These are phyloP conservation scores for Parapsyche elsis DNA, from an alignment of 1,140 invertebrate species.

Conservation along the genomic window DNA sequence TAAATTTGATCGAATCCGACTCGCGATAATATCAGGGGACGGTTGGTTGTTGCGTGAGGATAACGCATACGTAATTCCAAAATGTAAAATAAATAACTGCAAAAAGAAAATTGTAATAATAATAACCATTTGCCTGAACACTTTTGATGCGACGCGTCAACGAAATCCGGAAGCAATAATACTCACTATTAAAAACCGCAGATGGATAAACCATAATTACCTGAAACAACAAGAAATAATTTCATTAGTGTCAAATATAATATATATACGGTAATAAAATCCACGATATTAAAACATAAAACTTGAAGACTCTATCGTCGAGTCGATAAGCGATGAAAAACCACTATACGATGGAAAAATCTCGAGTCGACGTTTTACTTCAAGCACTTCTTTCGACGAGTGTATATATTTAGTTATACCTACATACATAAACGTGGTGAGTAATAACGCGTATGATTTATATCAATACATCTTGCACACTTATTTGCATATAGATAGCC, in stretches of 20 bases:
- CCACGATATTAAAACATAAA: neutral
- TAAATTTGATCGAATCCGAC: conserved; percentile 3
- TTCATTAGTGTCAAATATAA: neutral
- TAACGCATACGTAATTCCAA: too few species aligned
- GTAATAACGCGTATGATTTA: conserved; percentile 54
- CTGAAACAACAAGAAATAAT: conserved; percentile 12
- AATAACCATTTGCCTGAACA: too few species aligned
- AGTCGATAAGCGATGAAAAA: conserved; percentile 3
- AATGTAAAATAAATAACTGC: too few species aligned
- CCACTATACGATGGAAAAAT: conserved; percentile 1
- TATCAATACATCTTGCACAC: conserved; percentile 50
- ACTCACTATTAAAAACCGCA: neutral
- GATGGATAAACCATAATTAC: neutral
- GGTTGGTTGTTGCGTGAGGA: too few species aligned
- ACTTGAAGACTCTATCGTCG: neutral
- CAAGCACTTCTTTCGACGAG: neutral
- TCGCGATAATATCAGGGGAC: too few species aligned
- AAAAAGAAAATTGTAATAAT: too few species aligned
- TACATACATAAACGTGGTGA: neutral
- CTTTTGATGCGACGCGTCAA: too few species aligned
- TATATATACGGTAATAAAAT: neutral
- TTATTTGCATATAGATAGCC: conserved; percentile 56
- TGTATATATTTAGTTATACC: too few species aligned
- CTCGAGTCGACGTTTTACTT: neutral
- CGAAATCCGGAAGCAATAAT: too few species aligned